These are phyloP conservation scores for Xenopus tropicalis DNA, from an alignment of 2,113 vertebrate species.

Conservation along the genomic window UCB_Xtro_10.0 CM004443.2:161361501-161362000, in stretches of 20 bases:
- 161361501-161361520: conserved; percentile 46
- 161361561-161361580: conserved; percentile 1
- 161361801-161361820: conserved; percentile 48
- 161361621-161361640: conserved; percentile 4
- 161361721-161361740: conserved; percentile 69
- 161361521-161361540: conserved; percentile 57
- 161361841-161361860: conserved; percentile 46
- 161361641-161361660: conserved; percentile 44
- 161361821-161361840: conserved; percentile 57
- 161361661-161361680: conserved; percentile 53
- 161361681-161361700: conserved; percentile 52
- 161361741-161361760: conserved; percentile 18
- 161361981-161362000: conserved; percentile 41
- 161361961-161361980: conserved; percentile 11
- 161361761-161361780: conserved; percentile 48
- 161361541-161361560: conserved; percentile 1
- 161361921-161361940: conserved; percentile 40
- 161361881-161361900: too few relatives aligned
- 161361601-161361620: not conserved
- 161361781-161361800: conserved; percentile 53
- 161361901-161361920: not conserved
- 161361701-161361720: conserved; percentile 56
- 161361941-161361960: conserved; percentile 21
- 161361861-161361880: too few relatives aligned
- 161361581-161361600: not conserved